These are phyloP conservation scores for Andrena cerasifolii DNA, from an alignment of 1,140 invertebrate genomes.

Conservation along the genomic window DNA sequence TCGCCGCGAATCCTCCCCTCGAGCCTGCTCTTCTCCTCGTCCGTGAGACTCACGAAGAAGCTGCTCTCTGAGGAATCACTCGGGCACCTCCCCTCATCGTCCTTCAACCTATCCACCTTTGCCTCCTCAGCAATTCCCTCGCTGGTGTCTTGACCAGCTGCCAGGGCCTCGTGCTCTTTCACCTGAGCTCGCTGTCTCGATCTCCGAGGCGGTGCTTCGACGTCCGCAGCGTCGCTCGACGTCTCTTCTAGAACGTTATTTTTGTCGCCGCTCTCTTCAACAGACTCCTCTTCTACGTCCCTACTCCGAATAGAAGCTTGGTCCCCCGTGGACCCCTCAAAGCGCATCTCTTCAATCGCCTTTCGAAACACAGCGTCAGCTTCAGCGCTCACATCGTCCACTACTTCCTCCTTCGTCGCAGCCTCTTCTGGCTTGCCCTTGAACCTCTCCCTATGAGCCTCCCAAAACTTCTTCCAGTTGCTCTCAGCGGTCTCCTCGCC, in stretches of 20 bases:
- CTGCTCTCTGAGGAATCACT: not conserved
- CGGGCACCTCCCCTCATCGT: not conserved
- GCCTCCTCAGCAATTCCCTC: not conserved
- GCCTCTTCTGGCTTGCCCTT: slow-evolving; percentile 4
- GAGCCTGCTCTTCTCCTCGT: not conserved
- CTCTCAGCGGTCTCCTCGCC: slow-evolving; percentile 17
- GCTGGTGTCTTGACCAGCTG: no score
- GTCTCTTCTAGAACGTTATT: not conserved
- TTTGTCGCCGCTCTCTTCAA: no score
- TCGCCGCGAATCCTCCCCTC: not conserved
- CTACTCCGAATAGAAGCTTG: no score
- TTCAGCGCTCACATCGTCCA: not conserved
- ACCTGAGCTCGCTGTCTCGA: not conserved
- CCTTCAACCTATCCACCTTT: not conserved
- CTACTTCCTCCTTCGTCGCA: not conserved
- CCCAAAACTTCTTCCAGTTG: slow-evolving; percentile 17
- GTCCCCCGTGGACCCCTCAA: not conserved
- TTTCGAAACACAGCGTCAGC: not conserved
- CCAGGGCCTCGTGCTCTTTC: not conserved
- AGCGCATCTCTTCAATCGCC: not conserved
- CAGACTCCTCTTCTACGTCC: not conserved
- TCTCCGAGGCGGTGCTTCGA: not conserved
- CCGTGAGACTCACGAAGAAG: not conserved
- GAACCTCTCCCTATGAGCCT: slow-evolving; percentile 5
- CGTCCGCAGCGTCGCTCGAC: not conserved